Conservation (phyloP, 2,797 vertebrate genomes). For the Spinibarbus caldwelli region DNA sequence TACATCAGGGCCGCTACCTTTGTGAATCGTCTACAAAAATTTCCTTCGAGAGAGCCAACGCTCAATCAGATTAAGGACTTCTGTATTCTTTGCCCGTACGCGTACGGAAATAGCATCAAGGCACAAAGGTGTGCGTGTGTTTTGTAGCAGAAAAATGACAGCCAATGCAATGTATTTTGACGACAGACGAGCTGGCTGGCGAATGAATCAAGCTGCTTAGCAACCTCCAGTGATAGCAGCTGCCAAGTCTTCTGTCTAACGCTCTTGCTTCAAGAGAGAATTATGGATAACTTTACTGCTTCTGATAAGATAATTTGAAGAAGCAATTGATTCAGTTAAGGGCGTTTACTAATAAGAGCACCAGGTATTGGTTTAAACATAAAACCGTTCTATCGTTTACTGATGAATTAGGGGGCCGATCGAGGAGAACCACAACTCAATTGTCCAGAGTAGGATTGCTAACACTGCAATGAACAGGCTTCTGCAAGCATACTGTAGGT, state of each 20-base stretch:
- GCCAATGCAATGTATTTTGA: conserved; percentile 39
- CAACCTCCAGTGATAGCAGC: conserved; percentile 38
- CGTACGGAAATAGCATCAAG: conserved; percentile 30
- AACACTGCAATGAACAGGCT: background rate
- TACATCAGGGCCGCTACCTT: background rate
- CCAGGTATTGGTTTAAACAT: conserved; percentile 42
- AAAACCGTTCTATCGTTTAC: conserved; percentile 30
- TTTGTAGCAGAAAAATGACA: conserved; percentile 39
- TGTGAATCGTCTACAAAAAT: background rate
- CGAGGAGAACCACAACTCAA: background rate
- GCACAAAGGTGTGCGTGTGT: conserved; percentile 24
- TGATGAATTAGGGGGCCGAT: conserved; percentile 27
- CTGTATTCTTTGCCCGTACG: background rate
- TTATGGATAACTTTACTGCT: conserved; percentile 46
- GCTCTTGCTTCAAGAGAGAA: conserved; percentile 22
- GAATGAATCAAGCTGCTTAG: conserved; percentile 51
- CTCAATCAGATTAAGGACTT: conserved; percentile 38
- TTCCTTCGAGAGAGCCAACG: background rate
- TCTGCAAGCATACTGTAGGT: too few relatives aligned
- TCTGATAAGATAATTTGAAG: conserved; percentile 46
- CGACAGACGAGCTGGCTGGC: conserved; percentile 47
- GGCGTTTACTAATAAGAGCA: conserved; percentile 37
- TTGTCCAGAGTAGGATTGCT: too few relatives aligned
- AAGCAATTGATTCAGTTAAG: conserved; percentile 37
- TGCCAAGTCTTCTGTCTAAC: conserved; percentile 40